Evolutionary conservation across 2,797 vertebrate genomes (phyloP).

Genomic region (Cossypha niveicapilla): DNA sequence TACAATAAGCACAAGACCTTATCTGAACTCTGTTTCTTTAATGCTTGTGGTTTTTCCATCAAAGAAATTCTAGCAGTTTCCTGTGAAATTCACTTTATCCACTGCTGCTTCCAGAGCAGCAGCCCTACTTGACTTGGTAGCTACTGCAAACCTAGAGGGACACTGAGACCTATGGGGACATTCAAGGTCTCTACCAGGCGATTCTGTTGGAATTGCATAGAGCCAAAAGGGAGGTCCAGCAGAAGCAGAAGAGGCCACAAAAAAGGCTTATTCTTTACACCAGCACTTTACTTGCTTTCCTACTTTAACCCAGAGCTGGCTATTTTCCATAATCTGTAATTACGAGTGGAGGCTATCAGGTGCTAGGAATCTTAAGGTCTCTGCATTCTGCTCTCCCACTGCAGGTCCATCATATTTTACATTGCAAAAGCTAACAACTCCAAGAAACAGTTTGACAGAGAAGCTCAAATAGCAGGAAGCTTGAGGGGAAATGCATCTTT

Average conservation of each 20-base stretch:
- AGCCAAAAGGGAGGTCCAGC: background rate
- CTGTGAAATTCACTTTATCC: background rate
- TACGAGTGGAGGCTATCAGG: background rate
- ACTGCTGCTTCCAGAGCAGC: background rate
- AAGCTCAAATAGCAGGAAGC: background rate
- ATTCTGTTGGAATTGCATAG: background rate
- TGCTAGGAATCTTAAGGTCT: background rate
- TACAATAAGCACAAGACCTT: background rate
- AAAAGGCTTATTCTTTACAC: background rate
- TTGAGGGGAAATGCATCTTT: background rate
- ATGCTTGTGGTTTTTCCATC: background rate
- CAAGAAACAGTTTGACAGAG: background rate
- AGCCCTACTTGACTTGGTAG: background rate
- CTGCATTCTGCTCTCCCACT: background rate
- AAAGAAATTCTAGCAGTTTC: background rate
- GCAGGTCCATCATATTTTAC: background rate
- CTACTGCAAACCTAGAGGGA: background rate
- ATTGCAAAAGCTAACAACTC: background rate
- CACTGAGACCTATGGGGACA: background rate
- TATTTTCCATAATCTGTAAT: background rate
- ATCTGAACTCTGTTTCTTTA: background rate
- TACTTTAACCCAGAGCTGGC: background rate
- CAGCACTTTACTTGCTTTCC: background rate
- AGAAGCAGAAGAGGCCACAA: background rate
- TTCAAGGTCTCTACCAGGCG: background rate